Percentiles rank a stretch among this genome's conserved stretches.
Evolutionary conservation across 2,113 vertebrate species (phyloP).

Genomic region (Lasiurus cinereus): DNA sequence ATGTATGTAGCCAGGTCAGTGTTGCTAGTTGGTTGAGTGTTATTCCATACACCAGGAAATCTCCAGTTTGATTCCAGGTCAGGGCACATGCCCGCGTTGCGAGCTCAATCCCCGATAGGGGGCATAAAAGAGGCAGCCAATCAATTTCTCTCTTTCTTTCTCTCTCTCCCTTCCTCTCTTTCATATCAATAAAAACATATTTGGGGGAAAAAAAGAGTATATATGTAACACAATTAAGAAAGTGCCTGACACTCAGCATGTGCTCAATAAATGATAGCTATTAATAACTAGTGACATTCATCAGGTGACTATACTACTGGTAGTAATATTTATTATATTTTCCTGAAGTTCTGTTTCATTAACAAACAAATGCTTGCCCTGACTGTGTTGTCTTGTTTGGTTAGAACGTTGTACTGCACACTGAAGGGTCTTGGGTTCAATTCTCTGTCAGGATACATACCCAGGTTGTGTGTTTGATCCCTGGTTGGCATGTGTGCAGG

Average conservation of each 20-base stretch:
- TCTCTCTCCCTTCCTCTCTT: too few relatives aligned
- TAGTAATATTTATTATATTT: neutral
- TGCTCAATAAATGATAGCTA: slow-evolving; percentile 25
- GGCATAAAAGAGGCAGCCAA: too few relatives aligned
- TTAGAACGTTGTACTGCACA: neutral
- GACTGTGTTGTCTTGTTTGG: neutral
- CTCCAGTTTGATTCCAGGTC: too few relatives aligned
- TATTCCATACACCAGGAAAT: too few relatives aligned
- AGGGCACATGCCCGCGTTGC: too few relatives aligned
- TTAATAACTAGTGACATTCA: slow-evolving; percentile 36
- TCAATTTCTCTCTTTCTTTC: too few relatives aligned
- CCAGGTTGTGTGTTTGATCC: neutral
- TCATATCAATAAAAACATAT: too few relatives aligned
- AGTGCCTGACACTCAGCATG: neutral
- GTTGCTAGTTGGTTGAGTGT: too few relatives aligned
- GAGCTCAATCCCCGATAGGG: too few relatives aligned
- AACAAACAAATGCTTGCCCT: slow-evolving; percentile 2
- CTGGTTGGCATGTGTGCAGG: neutral
- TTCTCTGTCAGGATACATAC: neutral
- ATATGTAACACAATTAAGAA: slow-evolving; percentile 9
- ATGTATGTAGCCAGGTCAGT: neutral
- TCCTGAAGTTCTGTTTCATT: slow-evolving; percentile 12
- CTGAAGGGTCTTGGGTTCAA: neutral
- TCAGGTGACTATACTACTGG: neutral
- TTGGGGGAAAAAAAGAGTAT: neutral